Evolutionary conservation across 2,888 invertebrate species (phyloP).

Genomic region (Apamea anceps): DNA sequence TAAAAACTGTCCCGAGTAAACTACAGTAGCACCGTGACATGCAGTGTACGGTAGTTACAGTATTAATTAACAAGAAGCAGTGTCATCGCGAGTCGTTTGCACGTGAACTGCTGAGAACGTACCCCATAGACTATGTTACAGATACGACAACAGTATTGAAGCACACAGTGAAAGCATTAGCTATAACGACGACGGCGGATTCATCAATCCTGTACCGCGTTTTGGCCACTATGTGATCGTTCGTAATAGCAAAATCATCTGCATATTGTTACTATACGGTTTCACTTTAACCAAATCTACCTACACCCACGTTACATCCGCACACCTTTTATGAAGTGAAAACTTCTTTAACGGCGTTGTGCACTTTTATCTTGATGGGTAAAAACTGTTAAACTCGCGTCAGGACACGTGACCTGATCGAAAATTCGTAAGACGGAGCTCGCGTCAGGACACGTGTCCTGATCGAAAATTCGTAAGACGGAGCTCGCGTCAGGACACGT

Average conservation of each 20-base stretch:
- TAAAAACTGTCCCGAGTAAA: neutral
- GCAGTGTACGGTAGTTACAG: neutral
- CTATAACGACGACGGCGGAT: too few relatives aligned
- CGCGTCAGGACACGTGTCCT: too few relatives aligned
- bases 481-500: too few relatives aligned
- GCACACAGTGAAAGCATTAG: neutral
- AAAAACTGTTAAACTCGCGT: too few relatives aligned
- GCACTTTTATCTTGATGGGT: too few relatives aligned
- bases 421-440: too few relatives aligned
- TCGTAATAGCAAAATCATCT: neutral
- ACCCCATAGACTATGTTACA: neutral
- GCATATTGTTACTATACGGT: too few relatives aligned
- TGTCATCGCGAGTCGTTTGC: conserved; percentile 22
- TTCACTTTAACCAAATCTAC: neutral
- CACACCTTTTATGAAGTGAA: too few relatives aligned
- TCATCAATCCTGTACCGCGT: too few relatives aligned
- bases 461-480: too few relatives aligned
- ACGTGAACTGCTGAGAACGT: conserved; percentile 2
- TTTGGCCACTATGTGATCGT: neutral
- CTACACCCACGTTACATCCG: neutral
- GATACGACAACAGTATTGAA: neutral
- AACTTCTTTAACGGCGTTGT: too few relatives aligned
- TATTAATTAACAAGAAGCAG: conserved; percentile 25
- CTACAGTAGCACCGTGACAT: neutral
- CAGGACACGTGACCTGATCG: too few relatives aligned